Evolutionary conservation across 2,113 vertebrate species (phyloP).

Genomic region (Labeo catla): DNA sequence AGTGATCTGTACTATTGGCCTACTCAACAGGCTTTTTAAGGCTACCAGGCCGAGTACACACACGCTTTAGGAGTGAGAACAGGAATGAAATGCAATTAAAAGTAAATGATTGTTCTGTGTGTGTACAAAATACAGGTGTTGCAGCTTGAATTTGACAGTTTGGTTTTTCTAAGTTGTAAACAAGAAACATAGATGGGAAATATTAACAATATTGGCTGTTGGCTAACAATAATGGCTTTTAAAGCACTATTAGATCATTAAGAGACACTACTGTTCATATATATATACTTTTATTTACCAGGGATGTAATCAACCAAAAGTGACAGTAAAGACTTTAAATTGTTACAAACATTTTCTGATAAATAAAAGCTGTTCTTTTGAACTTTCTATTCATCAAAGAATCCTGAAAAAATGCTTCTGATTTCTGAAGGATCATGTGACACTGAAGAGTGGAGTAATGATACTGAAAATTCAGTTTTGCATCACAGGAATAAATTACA

Average conservation of each 20-base stretch:
- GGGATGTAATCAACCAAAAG: background rate
- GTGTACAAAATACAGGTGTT: background rate
- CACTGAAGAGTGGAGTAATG: too few species aligned
- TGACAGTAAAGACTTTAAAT: too few species aligned
- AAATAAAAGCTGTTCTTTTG: background rate
- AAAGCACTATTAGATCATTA: background rate
- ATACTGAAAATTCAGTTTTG: too few species aligned
- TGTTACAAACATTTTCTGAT: background rate
- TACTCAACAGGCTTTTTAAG: background rate
- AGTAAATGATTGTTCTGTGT: background rate
- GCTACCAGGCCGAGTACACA: background rate
- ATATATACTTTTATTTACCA: background rate
- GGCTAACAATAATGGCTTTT: background rate
- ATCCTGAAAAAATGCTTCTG: too few species aligned
- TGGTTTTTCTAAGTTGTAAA: background rate
- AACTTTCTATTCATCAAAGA: background rate
- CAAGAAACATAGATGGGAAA: background rate
- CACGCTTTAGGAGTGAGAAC: background rate
- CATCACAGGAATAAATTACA: too few species aligned
- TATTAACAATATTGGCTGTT: background rate
- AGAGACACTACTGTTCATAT: background rate
- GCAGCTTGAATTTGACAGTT: background rate
- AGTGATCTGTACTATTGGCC: slow-evolving; percentile 3
- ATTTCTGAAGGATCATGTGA: too few species aligned
- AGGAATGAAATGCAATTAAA: background rate